phyloP scores from a whole-genome alignment of 1,140 invertebrate species.

The Rhagoletis zephyria region DNA sequence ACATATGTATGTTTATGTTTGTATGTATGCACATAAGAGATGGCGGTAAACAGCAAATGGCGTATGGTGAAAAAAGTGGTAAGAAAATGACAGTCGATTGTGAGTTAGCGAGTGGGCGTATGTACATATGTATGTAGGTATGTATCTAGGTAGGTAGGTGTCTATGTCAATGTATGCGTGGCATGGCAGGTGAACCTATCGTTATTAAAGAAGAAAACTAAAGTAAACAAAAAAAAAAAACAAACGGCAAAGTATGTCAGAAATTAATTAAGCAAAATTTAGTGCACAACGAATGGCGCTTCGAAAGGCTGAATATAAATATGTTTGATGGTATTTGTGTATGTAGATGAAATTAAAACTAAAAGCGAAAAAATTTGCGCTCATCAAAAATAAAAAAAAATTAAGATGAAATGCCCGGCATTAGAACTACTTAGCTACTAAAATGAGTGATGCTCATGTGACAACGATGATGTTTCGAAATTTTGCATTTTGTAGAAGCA shows the following conservation, averaged over 20 bases:
- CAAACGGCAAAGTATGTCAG: not conserved
- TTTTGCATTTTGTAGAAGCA: not conserved
- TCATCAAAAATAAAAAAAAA: not conserved
- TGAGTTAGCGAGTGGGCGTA: not conserved
- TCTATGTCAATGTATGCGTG: not conserved
- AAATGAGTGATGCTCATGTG: constrained; percentile 8
- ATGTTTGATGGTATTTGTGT: not conserved
- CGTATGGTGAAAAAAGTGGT: not conserved
- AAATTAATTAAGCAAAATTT: constrained; percentile 32
- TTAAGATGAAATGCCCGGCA: not conserved
- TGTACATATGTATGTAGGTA: not conserved
- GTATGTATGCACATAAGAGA: not conserved
- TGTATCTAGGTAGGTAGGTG: no score
- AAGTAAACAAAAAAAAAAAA: not conserved
- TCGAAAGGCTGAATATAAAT: not conserved
- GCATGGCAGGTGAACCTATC: not conserved
- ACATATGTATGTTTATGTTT: not conserved
- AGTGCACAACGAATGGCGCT: not conserved
- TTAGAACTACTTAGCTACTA: not conserved
- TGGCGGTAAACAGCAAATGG: constrained; percentile 26
- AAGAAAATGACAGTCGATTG: not conserved
- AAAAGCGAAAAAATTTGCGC: not conserved
- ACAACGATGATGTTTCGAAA: not conserved
- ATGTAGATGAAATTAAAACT: not conserved
- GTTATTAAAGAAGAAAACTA: no score